Evolutionary conservation across 2,888 invertebrate species (phyloP).

Genomic region (Acleris emargana): DNA sequence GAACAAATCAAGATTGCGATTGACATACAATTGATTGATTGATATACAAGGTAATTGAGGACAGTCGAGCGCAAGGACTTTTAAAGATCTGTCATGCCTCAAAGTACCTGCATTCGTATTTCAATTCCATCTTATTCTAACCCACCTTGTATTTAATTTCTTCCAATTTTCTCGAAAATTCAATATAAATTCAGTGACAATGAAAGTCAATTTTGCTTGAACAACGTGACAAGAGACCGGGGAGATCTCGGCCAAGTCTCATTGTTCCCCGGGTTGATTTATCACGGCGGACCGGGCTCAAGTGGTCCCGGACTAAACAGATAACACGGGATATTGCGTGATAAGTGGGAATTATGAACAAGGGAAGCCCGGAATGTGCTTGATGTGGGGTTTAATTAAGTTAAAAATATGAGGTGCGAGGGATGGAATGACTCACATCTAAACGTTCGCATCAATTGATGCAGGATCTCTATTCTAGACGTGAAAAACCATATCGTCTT

Average conservation of each 20-base stretch:
- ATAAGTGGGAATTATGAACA: constrained; percentile 2
- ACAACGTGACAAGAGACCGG: background rate
- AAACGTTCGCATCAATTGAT: no score
- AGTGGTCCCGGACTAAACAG: background rate
- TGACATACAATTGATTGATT: no score
- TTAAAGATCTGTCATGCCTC: no score
- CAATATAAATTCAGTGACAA: background rate
- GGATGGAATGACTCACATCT: no score
- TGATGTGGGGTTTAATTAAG: background rate
- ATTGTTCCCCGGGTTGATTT: background rate
- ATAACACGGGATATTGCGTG: constrained; percentile 1
- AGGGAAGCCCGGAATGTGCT: background rate
- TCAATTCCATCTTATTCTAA: no score
- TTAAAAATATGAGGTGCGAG: background rate
- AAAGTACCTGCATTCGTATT: no score
- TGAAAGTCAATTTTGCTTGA: constrained; percentile 3
- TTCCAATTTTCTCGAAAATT: background rate
- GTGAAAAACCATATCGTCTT: no score
- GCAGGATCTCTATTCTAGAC: no score
- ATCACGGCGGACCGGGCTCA: background rate
- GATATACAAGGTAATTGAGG: no score
- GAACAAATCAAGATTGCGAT: no score
- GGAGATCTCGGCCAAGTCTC: background rate
- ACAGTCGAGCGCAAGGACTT: no score
- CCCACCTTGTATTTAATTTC: no score